These are phyloP conservation scores for Drosophila navojoa DNA, from an alignment of 1,140 invertebrate genomes.

Conservation along the genomic window DNA sequence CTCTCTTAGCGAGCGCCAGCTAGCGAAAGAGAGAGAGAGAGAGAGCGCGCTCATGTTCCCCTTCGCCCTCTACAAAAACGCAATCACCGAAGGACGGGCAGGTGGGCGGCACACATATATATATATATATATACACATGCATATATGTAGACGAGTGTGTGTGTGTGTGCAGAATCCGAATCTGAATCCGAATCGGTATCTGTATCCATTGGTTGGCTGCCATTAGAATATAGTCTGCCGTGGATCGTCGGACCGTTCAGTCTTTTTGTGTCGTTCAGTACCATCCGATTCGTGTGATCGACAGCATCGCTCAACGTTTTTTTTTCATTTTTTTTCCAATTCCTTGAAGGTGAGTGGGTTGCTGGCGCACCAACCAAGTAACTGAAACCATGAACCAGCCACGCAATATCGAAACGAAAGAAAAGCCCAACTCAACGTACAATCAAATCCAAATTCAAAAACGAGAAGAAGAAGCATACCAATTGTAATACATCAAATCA, in stretches of 20 bases:
- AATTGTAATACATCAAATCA: not conserved
- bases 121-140: slow-evolving; percentile 4
- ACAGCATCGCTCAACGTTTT: slow-evolving; percentile 73
- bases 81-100: slow-evolving; percentile 64
- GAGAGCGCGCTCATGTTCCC: not conserved
- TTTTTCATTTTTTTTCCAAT: slow-evolving; percentile 83
- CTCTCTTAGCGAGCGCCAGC: not conserved
- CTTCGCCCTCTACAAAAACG: not conserved
- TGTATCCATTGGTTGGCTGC: slow-evolving; percentile 67
- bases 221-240: slow-evolving; percentile 84
- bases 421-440: slow-evolving; percentile 11
- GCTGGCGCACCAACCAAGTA: slow-evolving; percentile 3
- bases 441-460: slow-evolving; percentile 19
- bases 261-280: slow-evolving; percentile 83
- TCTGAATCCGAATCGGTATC: slow-evolving; percentile 57
- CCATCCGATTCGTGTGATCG: slow-evolving; percentile 82
- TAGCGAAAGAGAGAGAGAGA: not conserved
- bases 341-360: slow-evolving; percentile 84
- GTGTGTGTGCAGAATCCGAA: slow-evolving; percentile 31
- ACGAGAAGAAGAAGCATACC: slow-evolving; percentile 6
- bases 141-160: not conserved
- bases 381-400: slow-evolving; percentile 17
- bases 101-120: slow-evolving; percentile 56
- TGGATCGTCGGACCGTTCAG: slow-evolving; percentile 84
- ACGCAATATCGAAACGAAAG: not conserved